A percentile compares a stretch with the other conserved stretches of the same genome.
These are phyloP conservation scores for Xiphophorus hellerii DNA, from an alignment of 2,113 vertebrate species.

Conservation along the genomic window DNA sequence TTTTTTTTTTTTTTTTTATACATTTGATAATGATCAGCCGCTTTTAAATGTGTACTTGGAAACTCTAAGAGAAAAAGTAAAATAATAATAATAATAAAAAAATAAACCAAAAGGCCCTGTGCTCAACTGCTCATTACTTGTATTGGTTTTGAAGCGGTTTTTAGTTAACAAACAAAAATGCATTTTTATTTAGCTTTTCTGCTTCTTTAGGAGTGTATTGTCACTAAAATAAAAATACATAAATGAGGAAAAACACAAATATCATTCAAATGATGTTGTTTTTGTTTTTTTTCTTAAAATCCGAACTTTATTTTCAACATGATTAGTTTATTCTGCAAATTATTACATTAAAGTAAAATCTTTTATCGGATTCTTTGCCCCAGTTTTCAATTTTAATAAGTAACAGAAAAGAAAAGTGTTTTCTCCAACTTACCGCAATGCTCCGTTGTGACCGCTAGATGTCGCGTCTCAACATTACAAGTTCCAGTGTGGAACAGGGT, in stretches of 20 bases:
- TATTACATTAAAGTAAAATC: neutral
- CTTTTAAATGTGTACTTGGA: too few species aligned
- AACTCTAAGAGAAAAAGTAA: neutral
- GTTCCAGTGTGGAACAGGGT: neutral
- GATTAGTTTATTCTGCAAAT: neutral
- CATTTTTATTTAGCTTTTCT: too few species aligned
- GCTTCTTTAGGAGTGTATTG: too few species aligned
- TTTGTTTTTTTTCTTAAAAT: neutral
- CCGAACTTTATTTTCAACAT: neutral
- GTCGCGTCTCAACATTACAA: slow-evolving; percentile 11
- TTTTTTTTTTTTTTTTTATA: neutral
- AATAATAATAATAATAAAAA: neutral
- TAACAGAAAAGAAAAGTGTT: neutral
- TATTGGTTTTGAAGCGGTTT: too few species aligned
- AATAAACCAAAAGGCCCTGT: too few species aligned
- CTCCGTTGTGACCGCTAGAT: slow-evolving; percentile 43
- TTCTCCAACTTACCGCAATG: neutral
- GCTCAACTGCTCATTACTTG: too few species aligned
- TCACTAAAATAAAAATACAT: neutral
- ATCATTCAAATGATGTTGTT: too few species aligned
- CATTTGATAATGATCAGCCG: neutral
- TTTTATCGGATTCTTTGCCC: neutral
- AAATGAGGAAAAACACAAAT: neutral
- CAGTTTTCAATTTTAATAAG: neutral
- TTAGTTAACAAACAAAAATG: too few species aligned